Percentiles rank a stretch among this genome's conserved stretches.
Evolutionary conservation across 2,888 invertebrate genomes (phyloP).

Genomic region (Polietes domitor): DNA sequence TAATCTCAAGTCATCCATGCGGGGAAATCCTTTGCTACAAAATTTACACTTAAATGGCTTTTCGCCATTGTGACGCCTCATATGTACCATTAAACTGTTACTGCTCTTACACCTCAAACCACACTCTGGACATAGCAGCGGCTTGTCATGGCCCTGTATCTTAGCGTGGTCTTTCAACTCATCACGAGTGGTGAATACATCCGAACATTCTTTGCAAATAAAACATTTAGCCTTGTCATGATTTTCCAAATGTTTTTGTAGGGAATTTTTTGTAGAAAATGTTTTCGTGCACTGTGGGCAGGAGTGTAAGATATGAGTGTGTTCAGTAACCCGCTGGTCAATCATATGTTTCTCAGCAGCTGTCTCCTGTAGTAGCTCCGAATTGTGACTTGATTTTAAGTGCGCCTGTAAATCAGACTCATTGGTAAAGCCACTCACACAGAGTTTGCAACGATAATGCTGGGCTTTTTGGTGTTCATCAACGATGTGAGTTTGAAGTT

Average conservation of each 20-base stretch:
- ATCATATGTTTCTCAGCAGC: too few species aligned
- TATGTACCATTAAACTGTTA: slow-evolving; percentile 82
- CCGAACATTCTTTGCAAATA: slow-evolving; percentile 75
- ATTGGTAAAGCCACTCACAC: too few species aligned
- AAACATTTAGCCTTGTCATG: slow-evolving; percentile 72
- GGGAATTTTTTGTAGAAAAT: slow-evolving; percentile 82
- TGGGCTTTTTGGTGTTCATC: too few species aligned
- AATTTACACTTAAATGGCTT: slow-evolving; percentile 73
- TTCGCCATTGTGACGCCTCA: slow-evolving; percentile 82
- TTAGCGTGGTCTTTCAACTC: slow-evolving; percentile 82
- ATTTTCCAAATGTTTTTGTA: slow-evolving; percentile 80
- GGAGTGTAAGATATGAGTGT: slow-evolving; percentile 54
- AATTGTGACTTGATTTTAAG: too few species aligned
- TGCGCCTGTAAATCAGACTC: too few species aligned
- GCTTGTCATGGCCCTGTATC: slow-evolving; percentile 81
- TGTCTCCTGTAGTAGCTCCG: too few species aligned
- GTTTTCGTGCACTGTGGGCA: slow-evolving; percentile 72
- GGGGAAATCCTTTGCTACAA: slow-evolving; percentile 82
- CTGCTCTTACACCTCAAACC: slow-evolving; percentile 82
- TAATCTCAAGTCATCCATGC: slow-evolving; percentile 82
- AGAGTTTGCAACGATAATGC: too few species aligned
- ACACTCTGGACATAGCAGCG: slow-evolving; percentile 82
- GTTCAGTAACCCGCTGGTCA: too few species aligned
- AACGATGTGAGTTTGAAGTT: too few species aligned
- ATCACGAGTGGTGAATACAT: slow-evolving; percentile 79